Evolutionary conservation across 2,113 vertebrate species (phyloP), one percentile per base, ranked within the genome.

Genomic region (Sarotherodon lohbergeri): DNA sequence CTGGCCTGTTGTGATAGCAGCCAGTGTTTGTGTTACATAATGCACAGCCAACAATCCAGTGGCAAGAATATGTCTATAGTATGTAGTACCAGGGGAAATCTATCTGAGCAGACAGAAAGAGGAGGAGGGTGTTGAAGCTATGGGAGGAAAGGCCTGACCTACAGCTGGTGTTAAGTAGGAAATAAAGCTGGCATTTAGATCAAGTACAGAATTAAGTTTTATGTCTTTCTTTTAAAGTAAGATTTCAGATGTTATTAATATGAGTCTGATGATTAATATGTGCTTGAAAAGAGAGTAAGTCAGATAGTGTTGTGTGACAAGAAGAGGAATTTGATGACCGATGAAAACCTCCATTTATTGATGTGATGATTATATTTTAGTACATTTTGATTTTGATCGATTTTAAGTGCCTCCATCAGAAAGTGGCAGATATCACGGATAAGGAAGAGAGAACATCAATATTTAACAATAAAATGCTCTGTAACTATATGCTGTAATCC

Each of bases 1-100:
- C 83, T 41, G n/a, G 48, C 66, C 73, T 2, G 76, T 96, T 86
- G 95, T 95, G 95, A 96, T 95, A 95, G 95, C 95, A 96, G 93
- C 87, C 91, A 68, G 90, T 97, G 95, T 96, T 96, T 96, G 90
- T 89, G 94, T 97, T 96, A 93, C 85, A 93, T 95, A 96, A 96
- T 86, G 4, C 76, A 88, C 86, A 89, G 81, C 76, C 81, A 85
- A 84, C 66, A 39, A 78, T 81, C 61, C 46, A 22, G 81, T 80
- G 61, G 91, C 90, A 95, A 88, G 92, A 87, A 91, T 92, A 95
- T 90, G 85, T n/a, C 78, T 61, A 48, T 86, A 86, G 87, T 84
- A 83, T 88, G 90, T 85, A 78, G 91, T 90, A 91, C 85, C 86
- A 87, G 59, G 89, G 90, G 91, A 92, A 94, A 91, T 93, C 63